A percentile compares a stretch with the other conserved stretches of the same genome.
Evolutionary conservation across 35 echinoderm and acorn worm species (phyloP).

Genomic region (Ophioderma brevispina): DNA sequence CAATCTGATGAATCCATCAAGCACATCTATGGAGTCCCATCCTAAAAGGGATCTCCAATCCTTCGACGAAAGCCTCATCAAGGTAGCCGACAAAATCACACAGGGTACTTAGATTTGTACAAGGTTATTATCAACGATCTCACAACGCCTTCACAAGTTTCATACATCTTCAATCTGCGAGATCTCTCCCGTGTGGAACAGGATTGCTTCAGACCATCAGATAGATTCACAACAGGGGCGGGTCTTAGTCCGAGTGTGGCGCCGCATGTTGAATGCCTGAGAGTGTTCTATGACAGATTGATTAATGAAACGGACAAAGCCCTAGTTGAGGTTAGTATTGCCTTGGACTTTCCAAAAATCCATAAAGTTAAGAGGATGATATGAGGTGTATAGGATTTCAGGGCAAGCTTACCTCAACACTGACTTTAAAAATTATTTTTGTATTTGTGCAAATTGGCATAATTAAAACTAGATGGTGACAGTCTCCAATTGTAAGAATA

Average conservation of each 20-base stretch:
- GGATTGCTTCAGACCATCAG: slow-evolving; percentile 89
- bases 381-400: no score
- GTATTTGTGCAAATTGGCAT: no score
- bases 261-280: slow-evolving; percentile 89
- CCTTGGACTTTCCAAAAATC: no score
- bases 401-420: no score
- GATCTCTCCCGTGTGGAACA: slow-evolving; percentile 92
- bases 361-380: no score
- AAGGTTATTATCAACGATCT: slow-evolving; percentile 77
- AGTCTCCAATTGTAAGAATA: no score
- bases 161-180: slow-evolving; percentile 97
- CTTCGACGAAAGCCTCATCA: slow-evolving; percentile 83
- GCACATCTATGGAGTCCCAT: slow-evolving; percentile 96
- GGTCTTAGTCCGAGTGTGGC: slow-evolving; percentile 83
- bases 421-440: no score
- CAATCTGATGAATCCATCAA: slow-evolving; percentile 95
- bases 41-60: slow-evolving; percentile 71
- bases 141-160: slow-evolving; percentile 97
- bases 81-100: slow-evolving; percentile 76
- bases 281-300: slow-evolving; percentile 91
- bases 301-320: slow-evolving; percentile 86
- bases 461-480: no score
- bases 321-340: slow-evolving; percentile 62
- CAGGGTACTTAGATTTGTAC: slow-evolving; percentile 87
- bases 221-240: slow-evolving; percentile 68